These are phyloP conservation scores for Pherbina coryleti DNA, from an alignment of 2,888 invertebrate genomes.

Conservation along the genomic window DNA sequence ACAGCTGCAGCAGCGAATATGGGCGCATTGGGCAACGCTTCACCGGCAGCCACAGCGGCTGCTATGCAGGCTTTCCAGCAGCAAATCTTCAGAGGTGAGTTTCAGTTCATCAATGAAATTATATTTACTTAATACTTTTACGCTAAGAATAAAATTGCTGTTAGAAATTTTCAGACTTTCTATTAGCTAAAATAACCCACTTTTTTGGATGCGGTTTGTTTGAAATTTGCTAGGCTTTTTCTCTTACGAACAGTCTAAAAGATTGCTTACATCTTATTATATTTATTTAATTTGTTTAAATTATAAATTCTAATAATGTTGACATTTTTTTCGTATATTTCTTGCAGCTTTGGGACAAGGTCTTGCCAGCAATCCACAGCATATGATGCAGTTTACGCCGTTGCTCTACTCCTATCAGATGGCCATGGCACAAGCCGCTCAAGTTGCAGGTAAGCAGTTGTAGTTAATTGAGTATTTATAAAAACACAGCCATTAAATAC, in stretches of 20 bases:
- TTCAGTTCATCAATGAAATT: background rate
- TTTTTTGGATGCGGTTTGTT: background rate
- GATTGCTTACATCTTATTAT: no score
- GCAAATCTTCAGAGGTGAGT: slow-evolving; percentile 82
- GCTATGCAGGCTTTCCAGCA: slow-evolving; percentile 89
- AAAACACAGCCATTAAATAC: background rate
- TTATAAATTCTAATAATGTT: background rate
- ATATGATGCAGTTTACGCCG: slow-evolving; percentile 91
- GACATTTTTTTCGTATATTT: background rate
- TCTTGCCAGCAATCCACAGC: slow-evolving; percentile 75
- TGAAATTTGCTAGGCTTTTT: no score
- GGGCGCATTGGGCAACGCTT: slow-evolving; percentile 60
- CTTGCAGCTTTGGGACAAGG: slow-evolving; percentile 65
- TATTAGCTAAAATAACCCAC: background rate
- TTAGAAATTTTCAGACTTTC: background rate
- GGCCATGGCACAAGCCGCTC: slow-evolving; percentile 83
- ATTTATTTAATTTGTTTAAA: background rate
- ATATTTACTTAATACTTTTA: background rate
- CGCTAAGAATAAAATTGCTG: background rate
- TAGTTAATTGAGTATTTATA: background rate
- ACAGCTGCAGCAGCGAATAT: slow-evolving; percentile 71
- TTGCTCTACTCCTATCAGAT: slow-evolving; percentile 90
- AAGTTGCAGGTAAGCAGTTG: slow-evolving; percentile 63
- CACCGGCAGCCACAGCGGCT: slow-evolving; percentile 73
- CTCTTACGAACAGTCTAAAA: no score